phyloP scores from a whole-genome alignment of 1,140 invertebrate genomes.

The Carposina sasakii region DNA sequence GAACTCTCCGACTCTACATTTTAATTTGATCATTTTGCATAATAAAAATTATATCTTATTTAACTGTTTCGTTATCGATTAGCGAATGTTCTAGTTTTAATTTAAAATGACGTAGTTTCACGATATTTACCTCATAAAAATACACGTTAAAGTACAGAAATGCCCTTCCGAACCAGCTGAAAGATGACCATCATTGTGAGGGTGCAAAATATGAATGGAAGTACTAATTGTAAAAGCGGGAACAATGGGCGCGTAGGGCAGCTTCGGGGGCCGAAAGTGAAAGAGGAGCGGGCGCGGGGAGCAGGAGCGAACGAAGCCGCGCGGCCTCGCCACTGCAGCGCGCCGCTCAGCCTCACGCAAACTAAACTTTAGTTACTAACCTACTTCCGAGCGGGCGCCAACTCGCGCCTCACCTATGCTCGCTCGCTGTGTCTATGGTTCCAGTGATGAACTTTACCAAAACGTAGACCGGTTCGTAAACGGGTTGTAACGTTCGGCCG shows the following conservation, averaged over 20 bases:
- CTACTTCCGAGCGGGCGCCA: constrained; percentile 71
- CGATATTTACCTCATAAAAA: too few relatives aligned
- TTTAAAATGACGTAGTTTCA: too few relatives aligned
- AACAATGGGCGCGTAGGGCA: constrained; percentile 39
- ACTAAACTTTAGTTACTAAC: constrained; percentile 72
- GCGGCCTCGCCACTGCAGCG: constrained; percentile 51
- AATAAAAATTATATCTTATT: too few relatives aligned
- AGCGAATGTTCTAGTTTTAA: too few relatives aligned
- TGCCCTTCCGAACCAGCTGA: too few relatives aligned
- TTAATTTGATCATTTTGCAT: too few relatives aligned
- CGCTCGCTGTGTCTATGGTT: constrained; percentile 33
- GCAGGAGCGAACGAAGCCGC: constrained; percentile 33
- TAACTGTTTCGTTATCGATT: too few relatives aligned
- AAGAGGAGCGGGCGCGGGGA: constrained; percentile 37
- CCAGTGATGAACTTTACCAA: constrained; percentile 63
- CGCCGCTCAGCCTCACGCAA: constrained; percentile 70
- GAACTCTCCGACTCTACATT: too few relatives aligned
- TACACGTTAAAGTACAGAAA: too few relatives aligned
- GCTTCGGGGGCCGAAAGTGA: constrained; percentile 44
- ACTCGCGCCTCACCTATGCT: constrained; percentile 50
- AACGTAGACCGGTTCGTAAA: too few relatives aligned
- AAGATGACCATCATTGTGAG: too few relatives aligned
- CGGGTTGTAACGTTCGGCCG: too few relatives aligned
- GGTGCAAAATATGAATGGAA: constrained; percentile 22
- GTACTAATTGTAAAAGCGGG: constrained; percentile 24